A percentile compares a stretch with the other conserved stretches of the same genome.
Evolutionary conservation across 1,140 invertebrate genomes (phyloP).

Genomic region (Prorops nasuta): DNA sequence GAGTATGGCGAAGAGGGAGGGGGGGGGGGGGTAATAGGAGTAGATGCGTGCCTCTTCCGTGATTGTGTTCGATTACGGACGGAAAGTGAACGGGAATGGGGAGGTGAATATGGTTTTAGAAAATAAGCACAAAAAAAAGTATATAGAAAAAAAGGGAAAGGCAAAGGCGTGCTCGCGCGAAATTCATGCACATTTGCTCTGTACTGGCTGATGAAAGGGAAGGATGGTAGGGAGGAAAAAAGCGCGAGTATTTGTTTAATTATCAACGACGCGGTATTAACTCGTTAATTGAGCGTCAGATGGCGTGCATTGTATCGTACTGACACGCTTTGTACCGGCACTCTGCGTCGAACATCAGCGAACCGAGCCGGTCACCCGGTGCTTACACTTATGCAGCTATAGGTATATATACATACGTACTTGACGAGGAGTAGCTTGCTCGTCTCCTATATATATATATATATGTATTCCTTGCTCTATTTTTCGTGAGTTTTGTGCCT

Average conservation of each 20-base stretch:
- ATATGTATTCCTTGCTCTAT: not conserved
- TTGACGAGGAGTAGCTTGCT: not conserved
- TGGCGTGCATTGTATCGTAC: slow-evolving; percentile 46
- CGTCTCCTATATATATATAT: slow-evolving; percentile 13
- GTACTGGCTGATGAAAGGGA: no score
- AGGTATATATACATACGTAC: not conserved
- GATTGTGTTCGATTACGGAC: not conserved
- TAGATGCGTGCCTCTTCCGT: no score
- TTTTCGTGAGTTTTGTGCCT: slow-evolving; percentile 26
- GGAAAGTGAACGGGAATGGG: slow-evolving; percentile 8
- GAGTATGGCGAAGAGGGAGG: slow-evolving; percentile 2
- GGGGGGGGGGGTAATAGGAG: not conserved
- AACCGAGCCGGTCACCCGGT: no score
- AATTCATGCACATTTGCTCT: no score
- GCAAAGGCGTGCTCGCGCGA: no score
- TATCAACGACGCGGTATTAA: slow-evolving; percentile 56
- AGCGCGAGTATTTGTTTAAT: slow-evolving; percentile 51
- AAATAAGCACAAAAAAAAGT: slow-evolving; percentile 1
- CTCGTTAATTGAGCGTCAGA: slow-evolving; percentile 59
- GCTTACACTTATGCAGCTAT: no score
- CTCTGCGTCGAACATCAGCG: slow-evolving; percentile 1
- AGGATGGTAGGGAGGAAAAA: slow-evolving; percentile 27
- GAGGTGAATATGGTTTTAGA: not conserved
- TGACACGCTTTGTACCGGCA: slow-evolving; percentile 51
- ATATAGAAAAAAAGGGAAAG: slow-evolving; percentile 9